These are phyloP conservation scores for Peribatodes rhomboidaria DNA, from an alignment of 2,888 invertebrate species.

Conservation along the genomic window DNA sequence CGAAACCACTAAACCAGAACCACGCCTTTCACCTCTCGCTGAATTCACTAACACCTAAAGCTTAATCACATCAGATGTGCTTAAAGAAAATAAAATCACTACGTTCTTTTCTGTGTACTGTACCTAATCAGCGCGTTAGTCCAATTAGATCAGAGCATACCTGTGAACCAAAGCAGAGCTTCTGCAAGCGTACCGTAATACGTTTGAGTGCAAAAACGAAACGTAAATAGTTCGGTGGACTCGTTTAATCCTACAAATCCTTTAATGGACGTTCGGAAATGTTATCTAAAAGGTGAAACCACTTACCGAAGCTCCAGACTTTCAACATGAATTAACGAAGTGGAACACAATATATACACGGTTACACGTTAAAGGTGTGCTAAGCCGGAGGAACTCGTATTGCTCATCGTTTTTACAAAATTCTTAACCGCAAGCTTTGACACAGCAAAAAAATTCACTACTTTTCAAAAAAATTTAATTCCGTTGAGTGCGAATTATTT, in stretches of 20 bases:
- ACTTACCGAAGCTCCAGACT: slow-evolving; percentile 50
- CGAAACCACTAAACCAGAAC: not conserved
- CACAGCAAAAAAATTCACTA: no score
- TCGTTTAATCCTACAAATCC: slow-evolving; percentile 73
- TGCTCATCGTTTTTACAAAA: no score
- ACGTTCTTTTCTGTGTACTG: not conserved
- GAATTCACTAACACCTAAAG: slow-evolving; percentile 20
- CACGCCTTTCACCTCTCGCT: not conserved
- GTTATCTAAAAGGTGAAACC: slow-evolving; percentile 69
- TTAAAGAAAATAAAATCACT: no score
- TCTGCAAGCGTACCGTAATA: slow-evolving; percentile 51
- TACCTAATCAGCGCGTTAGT: slow-evolving; percentile 29
- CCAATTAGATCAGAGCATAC: slow-evolving; percentile 37
- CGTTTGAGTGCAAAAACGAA: slow-evolving; percentile 61
- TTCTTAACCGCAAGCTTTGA: no score
- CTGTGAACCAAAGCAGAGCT: slow-evolving; percentile 45
- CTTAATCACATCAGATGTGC: slow-evolving; percentile 13
- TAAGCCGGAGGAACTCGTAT: no score
- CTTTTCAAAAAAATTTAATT: no score
- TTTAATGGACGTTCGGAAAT: slow-evolving; percentile 76
- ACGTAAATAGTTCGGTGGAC: slow-evolving; percentile 58
- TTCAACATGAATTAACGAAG: slow-evolving; percentile 12
- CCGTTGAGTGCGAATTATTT: no score
- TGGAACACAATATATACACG: not conserved
- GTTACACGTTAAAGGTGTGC: not conserved